These are phyloP conservation scores for Agonopterix heracliana DNA, from an alignment of 2,888 invertebrate species.

Conservation along the genomic window DNA sequence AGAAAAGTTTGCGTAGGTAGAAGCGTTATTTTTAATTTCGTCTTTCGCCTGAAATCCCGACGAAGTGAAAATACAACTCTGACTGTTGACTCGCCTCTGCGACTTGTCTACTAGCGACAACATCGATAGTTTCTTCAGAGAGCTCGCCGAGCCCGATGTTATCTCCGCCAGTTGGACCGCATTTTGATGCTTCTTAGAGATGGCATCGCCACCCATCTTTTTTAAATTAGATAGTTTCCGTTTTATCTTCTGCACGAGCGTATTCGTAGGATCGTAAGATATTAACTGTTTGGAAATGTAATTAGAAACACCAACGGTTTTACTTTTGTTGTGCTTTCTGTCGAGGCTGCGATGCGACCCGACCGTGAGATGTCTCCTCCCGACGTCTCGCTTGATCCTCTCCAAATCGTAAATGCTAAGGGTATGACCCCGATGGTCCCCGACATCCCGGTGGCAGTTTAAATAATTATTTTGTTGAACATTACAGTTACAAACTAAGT, in stretches of 20 bases:
- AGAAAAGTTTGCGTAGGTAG: constrained; percentile 67
- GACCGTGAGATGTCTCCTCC: constrained; percentile 45
- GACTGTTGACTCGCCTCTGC: constrained; percentile 60
- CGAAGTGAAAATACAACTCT: constrained; percentile 61
- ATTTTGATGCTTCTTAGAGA: constrained; percentile 66
- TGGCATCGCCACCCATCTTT: constrained; percentile 66
- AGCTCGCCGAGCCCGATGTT: constrained; percentile 61
- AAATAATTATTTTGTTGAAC: constrained; percentile 63
- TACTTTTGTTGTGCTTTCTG: constrained; percentile 64
- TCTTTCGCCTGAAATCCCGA: constrained; percentile 55
- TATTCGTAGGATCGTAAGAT: constrained; percentile 66
- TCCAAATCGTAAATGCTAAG: constrained; percentile 66
- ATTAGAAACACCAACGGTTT: constrained; percentile 65
- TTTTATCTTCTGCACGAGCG: constrained; percentile 70
- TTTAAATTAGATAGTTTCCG: constrained; percentile 69
- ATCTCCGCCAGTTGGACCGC: constrained; percentile 69
- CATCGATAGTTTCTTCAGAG: constrained; percentile 66
- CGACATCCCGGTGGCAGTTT: constrained; percentile 52
- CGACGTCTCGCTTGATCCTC: constrained; percentile 59
- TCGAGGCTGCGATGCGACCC: constrained; percentile 68
- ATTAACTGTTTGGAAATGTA: constrained; percentile 70
- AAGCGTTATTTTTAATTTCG: constrained; percentile 51
- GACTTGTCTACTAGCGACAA: constrained; percentile 64
- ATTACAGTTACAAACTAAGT: constrained; percentile 68
- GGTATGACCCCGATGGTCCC: constrained; percentile 57